Conservation (phyloP, 2,888 invertebrate species). For the Tetheella fluctuosa region DNA sequence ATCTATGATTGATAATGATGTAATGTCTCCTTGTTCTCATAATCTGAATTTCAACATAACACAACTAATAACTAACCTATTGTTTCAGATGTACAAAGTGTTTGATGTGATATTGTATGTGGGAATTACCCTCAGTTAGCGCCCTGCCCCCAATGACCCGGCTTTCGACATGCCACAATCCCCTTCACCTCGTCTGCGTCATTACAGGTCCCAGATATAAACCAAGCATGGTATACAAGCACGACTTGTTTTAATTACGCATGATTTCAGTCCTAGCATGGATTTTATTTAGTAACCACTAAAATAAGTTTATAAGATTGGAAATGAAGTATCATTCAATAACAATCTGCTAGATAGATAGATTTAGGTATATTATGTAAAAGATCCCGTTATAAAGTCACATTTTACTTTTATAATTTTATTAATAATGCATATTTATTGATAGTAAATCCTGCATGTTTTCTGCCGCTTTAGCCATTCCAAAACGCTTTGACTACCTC, state of each 20-base stretch:
- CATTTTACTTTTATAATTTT: neutral
- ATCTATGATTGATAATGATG: neutral
- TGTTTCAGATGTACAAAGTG: slow-evolving; percentile 83
- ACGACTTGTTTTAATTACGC: slow-evolving; percentile 20
- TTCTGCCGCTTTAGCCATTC: neutral
- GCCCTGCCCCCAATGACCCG: slow-evolving; percentile 84
- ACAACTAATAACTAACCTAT: slow-evolving; percentile 44
- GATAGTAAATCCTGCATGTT: neutral
- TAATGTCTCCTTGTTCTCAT: neutral
- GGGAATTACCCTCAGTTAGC: slow-evolving; percentile 74
- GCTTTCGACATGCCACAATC: slow-evolving; percentile 89
- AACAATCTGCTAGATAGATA: too few relatives aligned
- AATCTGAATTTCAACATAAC: slow-evolving; percentile 12
- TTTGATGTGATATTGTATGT: slow-evolving; percentile 82
- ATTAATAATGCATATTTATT: neutral
- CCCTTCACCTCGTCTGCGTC: slow-evolving; percentile 89
- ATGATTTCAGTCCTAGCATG: slow-evolving; percentile 14
- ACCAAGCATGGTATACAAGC: slow-evolving; percentile 64
- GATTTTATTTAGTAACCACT: neutral
- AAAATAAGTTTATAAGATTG: neutral
- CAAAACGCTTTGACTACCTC: neutral
- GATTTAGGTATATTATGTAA: too few relatives aligned
- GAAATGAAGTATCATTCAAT: too few relatives aligned
- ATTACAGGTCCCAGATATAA: slow-evolving; percentile 87
- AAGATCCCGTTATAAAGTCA: neutral